A percentile compares a stretch with the other conserved stretches of the same genome.
Evolutionary conservation across 1,140 invertebrate species (phyloP).

Genomic region (Cecropterus lyciades): DNA sequence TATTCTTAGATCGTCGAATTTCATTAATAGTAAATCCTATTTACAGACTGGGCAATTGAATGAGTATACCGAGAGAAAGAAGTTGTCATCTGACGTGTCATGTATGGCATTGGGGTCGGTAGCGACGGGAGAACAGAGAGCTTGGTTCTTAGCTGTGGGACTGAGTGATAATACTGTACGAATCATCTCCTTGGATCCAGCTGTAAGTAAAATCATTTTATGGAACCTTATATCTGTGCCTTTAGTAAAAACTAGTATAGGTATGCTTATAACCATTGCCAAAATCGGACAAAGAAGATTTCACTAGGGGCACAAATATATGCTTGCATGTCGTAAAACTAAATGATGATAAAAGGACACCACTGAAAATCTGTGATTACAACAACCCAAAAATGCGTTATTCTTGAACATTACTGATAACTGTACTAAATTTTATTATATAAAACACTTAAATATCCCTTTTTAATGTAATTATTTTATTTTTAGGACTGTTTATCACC

Average conservation of each 20-base stretch:
- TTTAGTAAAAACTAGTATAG: too few relatives aligned
- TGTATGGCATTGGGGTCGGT: constrained; percentile 99
- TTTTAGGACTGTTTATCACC: constrained; percentile 93
- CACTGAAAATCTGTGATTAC: constrained; percentile 80
- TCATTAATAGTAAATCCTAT: constrained; percentile 29
- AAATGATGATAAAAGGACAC: constrained; percentile 84
- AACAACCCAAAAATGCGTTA: constrained; percentile 82
- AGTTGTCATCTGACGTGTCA: constrained; percentile 98
- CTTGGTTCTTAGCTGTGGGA: constrained; percentile 98
- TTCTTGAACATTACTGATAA: constrained; percentile 68
- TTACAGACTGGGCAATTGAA: constrained; percentile 97
- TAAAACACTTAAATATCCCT: not conserved
- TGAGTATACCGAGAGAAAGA: constrained; percentile 98
- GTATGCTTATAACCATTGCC: too few relatives aligned
- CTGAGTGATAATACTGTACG: constrained; percentile 98
- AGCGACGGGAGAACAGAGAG: constrained; percentile 96
- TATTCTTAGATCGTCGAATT: too few relatives aligned
- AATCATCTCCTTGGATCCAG: constrained; percentile 98
- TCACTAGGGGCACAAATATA: too few relatives aligned
- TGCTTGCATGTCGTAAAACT: too few relatives aligned
- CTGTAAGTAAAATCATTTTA: constrained; percentile 86
- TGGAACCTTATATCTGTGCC: too few relatives aligned
- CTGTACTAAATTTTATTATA: not conserved
- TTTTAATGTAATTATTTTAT: constrained; percentile 11
- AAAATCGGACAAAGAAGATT: too few relatives aligned